phyloP scores from a whole-genome alignment of 2,888 invertebrate genomes.

The Sympetrum striolatum region DNA sequence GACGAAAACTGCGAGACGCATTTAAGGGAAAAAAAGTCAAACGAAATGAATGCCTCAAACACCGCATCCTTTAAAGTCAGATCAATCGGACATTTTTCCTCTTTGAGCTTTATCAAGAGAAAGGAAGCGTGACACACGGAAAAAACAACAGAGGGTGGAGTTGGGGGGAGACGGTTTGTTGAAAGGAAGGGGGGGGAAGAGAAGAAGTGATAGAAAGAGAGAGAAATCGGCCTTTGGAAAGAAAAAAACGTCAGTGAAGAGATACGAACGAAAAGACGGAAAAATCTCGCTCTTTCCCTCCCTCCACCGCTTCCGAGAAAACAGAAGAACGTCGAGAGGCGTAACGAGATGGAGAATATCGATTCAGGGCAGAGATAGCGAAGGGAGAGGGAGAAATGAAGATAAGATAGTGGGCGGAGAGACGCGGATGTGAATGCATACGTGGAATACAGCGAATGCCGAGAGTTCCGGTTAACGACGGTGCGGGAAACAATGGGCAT shows the following conservation, averaged over 20 bases:
- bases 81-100: not conserved
- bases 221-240: not conserved
- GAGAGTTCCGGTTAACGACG: too few species aligned
- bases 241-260: not conserved
- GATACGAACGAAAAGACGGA: not conserved
- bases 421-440: not conserved
- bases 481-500: too few species aligned
- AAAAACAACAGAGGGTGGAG: not conserved
- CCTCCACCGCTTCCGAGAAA: not conserved
- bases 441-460: too few species aligned
- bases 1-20: too few species aligned
- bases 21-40: too few species aligned
- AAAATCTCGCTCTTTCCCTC: not conserved
- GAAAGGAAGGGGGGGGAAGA: not conserved
- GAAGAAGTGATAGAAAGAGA: not conserved
- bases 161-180: not conserved
- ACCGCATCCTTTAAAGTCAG: not conserved
- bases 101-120: not conserved
- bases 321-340: not conserved
- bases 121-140: not conserved
- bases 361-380: not conserved
- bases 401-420: not conserved
- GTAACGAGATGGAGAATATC: not conserved
- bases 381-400: not conserved
- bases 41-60: not conserved